These are phyloP conservation scores for Capra hircus DNA, from an alignment of 2,113 vertebrate genomes.

Conservation along the genomic window DNA sequence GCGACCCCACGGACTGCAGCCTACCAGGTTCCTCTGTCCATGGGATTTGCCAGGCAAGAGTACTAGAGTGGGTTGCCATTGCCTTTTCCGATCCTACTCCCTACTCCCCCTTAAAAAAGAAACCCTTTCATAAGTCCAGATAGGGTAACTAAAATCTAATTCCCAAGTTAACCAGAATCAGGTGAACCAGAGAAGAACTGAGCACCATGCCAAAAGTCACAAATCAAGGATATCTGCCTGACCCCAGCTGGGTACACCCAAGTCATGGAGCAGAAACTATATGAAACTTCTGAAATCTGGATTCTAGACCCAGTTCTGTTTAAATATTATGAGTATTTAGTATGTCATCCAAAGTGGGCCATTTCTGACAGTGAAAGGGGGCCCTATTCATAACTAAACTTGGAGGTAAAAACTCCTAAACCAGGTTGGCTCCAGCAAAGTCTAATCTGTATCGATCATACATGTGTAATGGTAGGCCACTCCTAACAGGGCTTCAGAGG, in stretches of 20 bases:
- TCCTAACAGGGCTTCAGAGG: neutral
- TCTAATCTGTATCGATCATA: neutral
- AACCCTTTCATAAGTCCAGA: neutral
- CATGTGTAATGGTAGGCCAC: accelerated
- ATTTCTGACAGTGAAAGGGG: neutral
- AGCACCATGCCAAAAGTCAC: neutral
- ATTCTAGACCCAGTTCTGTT: neutral
- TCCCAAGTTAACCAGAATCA: neutral
- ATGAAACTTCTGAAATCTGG: neutral
- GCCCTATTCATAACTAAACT: neutral
- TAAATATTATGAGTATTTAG: neutral
- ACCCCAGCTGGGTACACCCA: accelerated
- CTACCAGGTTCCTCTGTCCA: too few species aligned
- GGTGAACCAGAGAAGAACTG: neutral
- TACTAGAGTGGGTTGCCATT: too few species aligned
- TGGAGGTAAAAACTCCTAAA: neutral
- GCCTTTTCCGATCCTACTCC: too few species aligned
- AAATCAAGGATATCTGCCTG: neutral
- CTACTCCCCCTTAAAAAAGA: accelerated
- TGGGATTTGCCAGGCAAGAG: too few species aligned
- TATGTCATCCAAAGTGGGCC: neutral
- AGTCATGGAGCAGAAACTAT: neutral
- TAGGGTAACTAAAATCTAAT: neutral
- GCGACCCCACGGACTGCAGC: too few species aligned
- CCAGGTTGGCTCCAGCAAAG: too few species aligned